phyloP scores from a whole-genome alignment of 2,888 invertebrate species.

The Athetis lepigone region DNA sequence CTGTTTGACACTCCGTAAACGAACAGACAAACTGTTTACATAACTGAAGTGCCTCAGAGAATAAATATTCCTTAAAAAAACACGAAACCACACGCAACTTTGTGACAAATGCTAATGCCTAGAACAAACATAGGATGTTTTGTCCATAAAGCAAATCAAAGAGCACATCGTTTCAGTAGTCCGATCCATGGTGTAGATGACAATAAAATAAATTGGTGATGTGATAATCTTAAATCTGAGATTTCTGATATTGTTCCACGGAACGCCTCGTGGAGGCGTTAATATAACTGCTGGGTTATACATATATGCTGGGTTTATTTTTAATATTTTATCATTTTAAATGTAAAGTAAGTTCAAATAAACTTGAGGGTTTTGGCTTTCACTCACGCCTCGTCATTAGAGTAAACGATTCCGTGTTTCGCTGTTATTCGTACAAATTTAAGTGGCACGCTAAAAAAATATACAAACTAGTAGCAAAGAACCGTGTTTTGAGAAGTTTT shows the following conservation, averaged over 20 bases:
- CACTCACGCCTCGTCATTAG: conserved; percentile 84
- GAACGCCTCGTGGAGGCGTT: conserved; percentile 62
- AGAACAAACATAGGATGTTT: conserved; percentile 60
- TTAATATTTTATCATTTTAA: conserved; percentile 78
- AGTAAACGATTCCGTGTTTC: conserved; percentile 76
- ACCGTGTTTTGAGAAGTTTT: conserved; percentile 14
- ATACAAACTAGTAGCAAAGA: conserved; percentile 32
- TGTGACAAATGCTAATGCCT: conserved; percentile 66
- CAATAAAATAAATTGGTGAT: conserved; percentile 72
- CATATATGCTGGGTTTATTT: conserved; percentile 71
- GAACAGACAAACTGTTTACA: conserved; percentile 73
- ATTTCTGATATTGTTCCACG: conserved; percentile 60
- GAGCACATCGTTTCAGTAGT: conserved; percentile 59
- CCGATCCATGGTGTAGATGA: conserved; percentile 59
- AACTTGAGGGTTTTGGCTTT: conserved; percentile 77
- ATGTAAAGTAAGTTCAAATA: conserved; percentile 74
- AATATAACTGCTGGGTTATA: conserved; percentile 65
- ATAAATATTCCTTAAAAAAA: conserved; percentile 64
- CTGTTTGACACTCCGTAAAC: conserved; percentile 74
- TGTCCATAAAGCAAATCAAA: conserved; percentile 51
- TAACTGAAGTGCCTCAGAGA: conserved; percentile 70
- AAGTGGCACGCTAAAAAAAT: conserved; percentile 59
- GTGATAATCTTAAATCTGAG: conserved; percentile 67
- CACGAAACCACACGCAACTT: conserved; percentile 52
- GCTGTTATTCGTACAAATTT: conserved; percentile 69